phyloP scores from a whole-genome alignment of 2,888 invertebrate genomes.

The Caenorhabditis afra region DNA sequence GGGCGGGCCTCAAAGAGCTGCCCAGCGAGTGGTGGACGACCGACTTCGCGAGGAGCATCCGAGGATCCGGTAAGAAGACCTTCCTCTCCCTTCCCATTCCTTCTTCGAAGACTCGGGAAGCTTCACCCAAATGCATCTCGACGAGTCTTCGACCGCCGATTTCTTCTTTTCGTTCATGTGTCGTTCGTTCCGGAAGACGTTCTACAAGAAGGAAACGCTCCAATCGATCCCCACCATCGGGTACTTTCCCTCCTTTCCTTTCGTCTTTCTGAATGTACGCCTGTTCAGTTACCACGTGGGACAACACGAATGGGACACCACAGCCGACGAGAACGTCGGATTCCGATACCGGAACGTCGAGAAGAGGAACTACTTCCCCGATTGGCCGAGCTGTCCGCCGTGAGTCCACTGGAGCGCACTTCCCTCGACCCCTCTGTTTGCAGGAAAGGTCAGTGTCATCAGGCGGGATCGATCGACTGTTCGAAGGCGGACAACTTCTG shows the following conservation, averaged over 20 bases:
- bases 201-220: conserved; percentile 48
- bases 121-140: conserved; percentile 66
- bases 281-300: conserved; percentile 62
- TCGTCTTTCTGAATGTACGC: background rate
- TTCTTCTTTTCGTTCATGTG: conserved; percentile 73
- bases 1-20: conserved; percentile 66
- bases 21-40: conserved; percentile 74
- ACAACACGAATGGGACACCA: conserved; percentile 74
- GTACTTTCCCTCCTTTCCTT: conserved; percentile 29
- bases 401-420: conserved; percentile 34
- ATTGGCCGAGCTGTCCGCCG: conserved; percentile 75
- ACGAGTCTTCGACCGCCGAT: conserved; percentile 51
- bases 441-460: conserved; percentile 53
- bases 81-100: background rate
- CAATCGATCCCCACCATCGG: conserved; percentile 61
- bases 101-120: conserved; percentile 68
- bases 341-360: conserved; percentile 76
- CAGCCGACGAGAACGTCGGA: conserved; percentile 69
- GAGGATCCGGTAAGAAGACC: conserved; percentile 69
- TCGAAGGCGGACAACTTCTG: conserved; percentile 69
- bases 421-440: background rate
- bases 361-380: conserved; percentile 72
- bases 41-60: conserved; percentile 65
- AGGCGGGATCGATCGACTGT: conserved; percentile 65
- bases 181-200: conserved; percentile 66